phyloP scores from a whole-genome alignment of 2,797 vertebrate genomes.

The Onychomys torridus region DNA sequence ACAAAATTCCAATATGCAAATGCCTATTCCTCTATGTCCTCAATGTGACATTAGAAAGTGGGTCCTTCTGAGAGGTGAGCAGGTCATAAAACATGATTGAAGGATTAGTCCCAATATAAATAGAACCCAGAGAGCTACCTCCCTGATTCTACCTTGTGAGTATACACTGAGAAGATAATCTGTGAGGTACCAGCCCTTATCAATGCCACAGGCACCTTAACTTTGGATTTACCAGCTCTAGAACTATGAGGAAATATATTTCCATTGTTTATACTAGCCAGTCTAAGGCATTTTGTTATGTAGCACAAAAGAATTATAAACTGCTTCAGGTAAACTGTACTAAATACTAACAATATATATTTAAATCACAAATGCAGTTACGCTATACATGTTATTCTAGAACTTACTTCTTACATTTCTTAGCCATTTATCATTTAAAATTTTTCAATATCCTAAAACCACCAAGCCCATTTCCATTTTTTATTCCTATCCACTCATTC shows the following conservation, averaged over 20 bases:
- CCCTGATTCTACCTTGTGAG: background rate
- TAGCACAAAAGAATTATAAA: slow-evolving; percentile 32
- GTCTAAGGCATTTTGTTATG: background rate
- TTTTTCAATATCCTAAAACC: background rate
- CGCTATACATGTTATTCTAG: background rate
- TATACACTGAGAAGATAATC: background rate
- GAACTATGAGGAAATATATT: background rate
- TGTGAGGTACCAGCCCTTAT: background rate
- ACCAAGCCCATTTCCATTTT: background rate
- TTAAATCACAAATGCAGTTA: slow-evolving; percentile 5
- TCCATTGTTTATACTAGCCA: background rate
- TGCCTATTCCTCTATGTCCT: background rate
- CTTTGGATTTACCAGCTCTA: background rate
- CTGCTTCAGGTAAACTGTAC: background rate
- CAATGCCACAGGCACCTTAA: background rate
- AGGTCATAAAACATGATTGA: background rate
- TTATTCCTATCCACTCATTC: background rate
- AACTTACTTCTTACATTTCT: background rate
- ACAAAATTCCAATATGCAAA: background rate
- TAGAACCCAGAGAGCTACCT: background rate
- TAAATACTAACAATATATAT: slow-evolving; percentile 28
- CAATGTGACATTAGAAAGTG: background rate
- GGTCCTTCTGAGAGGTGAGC: background rate
- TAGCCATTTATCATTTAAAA: slow-evolving; percentile 25
- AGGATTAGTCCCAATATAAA: background rate